Evolutionary conservation across 2,888 invertebrate species (phyloP), one percentile per base, ranked within the genome.

Genomic region (Spialia ferax): DNA sequence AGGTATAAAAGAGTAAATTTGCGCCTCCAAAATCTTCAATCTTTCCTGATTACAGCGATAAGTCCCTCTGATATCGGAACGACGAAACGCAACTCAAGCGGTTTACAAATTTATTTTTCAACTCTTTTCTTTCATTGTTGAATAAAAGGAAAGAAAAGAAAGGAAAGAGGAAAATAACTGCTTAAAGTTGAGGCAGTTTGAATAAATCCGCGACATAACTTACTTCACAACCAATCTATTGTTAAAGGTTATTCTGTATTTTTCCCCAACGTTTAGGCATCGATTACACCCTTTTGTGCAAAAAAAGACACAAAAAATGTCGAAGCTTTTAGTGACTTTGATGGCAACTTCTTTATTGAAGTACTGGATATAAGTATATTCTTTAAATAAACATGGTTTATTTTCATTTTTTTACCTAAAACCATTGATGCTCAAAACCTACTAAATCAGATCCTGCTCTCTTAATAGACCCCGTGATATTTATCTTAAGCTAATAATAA

Each of bases 161-260:
- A 29, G 8, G 6, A 6, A 29, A 29, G 8, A 29, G 29, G 5
- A 29, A 29, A 29, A 38, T 7, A 5, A 7, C 15, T 38, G n/a
- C 38, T 38, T 11, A 48, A 48, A 48, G 10, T 18, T 20, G 20
- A 20, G 20, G 20, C 48, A 48, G 4, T 38, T 38, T 18, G 20
- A 11, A 48, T 20, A 48, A 48, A 48, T 20, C 48, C 48, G 48
- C 10, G 10, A 20, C 8, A 48, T 48, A 48, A 10, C 48, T 20
- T 20, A 48, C 11, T 18, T 48, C 48, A 20, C 20, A 48, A 10
- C 20, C 48, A 48, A 48, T 38, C 38, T n/a, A 1, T 48, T 48
- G 48, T 48, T 48, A n/a, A 10, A 48, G 48, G 48, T 10, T 48
- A 20, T 45, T 38, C 20, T 48, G 48, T 48, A 48, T 48, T 48